phyloP scores from a whole-genome alignment of 2,888 invertebrate genomes.

The Ornithoptera priamus region DNA sequence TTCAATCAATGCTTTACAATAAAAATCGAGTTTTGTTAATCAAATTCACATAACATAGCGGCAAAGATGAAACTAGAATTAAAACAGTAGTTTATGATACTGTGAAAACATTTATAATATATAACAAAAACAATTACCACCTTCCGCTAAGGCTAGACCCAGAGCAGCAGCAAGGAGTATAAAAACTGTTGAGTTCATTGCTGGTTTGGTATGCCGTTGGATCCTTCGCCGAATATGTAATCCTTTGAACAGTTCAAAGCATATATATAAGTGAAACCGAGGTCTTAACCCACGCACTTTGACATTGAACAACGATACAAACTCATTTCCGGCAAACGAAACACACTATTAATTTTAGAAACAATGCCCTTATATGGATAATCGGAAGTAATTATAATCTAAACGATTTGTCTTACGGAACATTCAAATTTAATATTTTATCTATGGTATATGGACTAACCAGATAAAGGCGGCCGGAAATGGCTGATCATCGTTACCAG shows the following conservation, averaged over 20 bases:
- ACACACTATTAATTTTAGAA: slow-evolving; percentile 37
- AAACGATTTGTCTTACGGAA: neutral
- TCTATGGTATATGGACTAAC: no score
- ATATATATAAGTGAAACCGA: slow-evolving; percentile 70
- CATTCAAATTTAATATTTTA: neutral
- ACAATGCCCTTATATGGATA: slow-evolving; percentile 41
- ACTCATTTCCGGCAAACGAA: slow-evolving; percentile 17
- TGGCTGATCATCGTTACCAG: no score
- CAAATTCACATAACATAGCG: slow-evolving; percentile 6
- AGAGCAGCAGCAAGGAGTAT: slow-evolving; percentile 40
- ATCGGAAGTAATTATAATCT: slow-evolving; percentile 33
- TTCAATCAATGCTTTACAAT: neutral
- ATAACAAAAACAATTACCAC: slow-evolving; percentile 49
- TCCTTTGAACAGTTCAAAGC: slow-evolving; percentile 52
- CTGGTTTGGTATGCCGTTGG: slow-evolving; percentile 29
- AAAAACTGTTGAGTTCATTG: slow-evolving; percentile 48
- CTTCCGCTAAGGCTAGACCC: slow-evolving; percentile 52
- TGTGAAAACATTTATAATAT: slow-evolving; percentile 2
- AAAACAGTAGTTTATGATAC: slow-evolving; percentile 5
- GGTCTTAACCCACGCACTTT: slow-evolving; percentile 64
- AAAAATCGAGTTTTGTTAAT: neutral
- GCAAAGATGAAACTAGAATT: slow-evolving; percentile 3
- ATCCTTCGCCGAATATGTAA: slow-evolving; percentile 51
- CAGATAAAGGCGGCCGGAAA: no score
- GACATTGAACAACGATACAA: slow-evolving; percentile 40